phyloP scores from a whole-genome alignment of 2,113 vertebrate genomes.

The Petaurus breviceps region DNA sequence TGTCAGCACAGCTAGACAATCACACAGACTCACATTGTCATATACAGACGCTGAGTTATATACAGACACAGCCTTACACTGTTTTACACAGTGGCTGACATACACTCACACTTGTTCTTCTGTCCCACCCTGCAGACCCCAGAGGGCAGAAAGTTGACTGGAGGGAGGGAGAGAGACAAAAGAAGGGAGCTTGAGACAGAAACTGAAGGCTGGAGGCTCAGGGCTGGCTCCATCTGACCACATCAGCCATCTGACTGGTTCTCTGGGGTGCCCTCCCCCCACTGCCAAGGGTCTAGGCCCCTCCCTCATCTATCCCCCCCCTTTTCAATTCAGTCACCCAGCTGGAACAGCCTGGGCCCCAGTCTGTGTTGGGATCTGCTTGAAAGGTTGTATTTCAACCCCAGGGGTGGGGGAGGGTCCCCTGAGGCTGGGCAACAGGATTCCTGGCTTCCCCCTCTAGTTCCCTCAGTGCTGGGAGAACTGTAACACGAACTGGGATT shows the following conservation, averaged over 20 bases:
- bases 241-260: constrained; percentile 64
- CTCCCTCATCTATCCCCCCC: constrained; percentile 36
- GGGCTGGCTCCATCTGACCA: constrained; percentile 67
- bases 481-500: not conserved
- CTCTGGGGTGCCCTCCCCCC: constrained; percentile 42
- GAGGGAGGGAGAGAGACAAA: constrained; percentile 63
- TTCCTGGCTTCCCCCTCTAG: constrained; percentile 52
- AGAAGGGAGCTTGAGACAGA: constrained; percentile 62
- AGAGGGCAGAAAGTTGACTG: constrained; percentile 72
- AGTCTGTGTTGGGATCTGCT: constrained; percentile 63
- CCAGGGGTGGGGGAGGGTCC: constrained; percentile 19
- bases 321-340: constrained; percentile 73
- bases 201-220: constrained; percentile 48
- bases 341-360: constrained; percentile 66
- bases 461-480: constrained; percentile 7
- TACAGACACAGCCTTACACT: not conserved
- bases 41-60: not conserved
- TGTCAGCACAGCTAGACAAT: not conserved
- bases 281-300: not conserved
- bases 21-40: not conserved
- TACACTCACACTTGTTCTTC: constrained; percentile 6
- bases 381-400: constrained; percentile 72
- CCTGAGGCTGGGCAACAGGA: not conserved
- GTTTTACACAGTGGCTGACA: not conserved
- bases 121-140: constrained; percentile 39